Base-by-base conservation (phyloP, 2,888 invertebrate species). In the Yponomeuta malinellus region DNA sequence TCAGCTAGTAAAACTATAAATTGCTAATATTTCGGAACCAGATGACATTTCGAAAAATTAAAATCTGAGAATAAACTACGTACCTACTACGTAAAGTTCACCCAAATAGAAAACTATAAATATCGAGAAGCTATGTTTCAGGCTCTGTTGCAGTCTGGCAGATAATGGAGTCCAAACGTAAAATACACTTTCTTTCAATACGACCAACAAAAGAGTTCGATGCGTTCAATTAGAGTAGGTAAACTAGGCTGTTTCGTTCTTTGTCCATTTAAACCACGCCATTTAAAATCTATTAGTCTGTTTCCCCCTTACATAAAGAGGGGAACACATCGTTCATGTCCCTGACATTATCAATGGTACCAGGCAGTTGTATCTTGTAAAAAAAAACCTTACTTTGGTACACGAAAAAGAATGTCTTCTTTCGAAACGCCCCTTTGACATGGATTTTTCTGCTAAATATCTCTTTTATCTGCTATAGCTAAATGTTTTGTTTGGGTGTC, bases 271-370 rank as follows among this genome's bases (percentile, higher is more conserved):
- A 65, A 29, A 33, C 10, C 10, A 10, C 12, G 31, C 10, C 52
- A 59, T 65, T 29, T 33, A 65, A 65, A 33, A 31, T 65, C 12
- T 65, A 29, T 65, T 65, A 3, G 65, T 23, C 8, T 65, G 12
- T 65, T 31, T 31, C 65, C 65, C 65, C 23, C 31, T 12, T 65
- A 65, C 1, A 33, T 10, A 59, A 59, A 59, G 12, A 15, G 52
- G 52, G 15, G 1, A 15, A 15, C 33, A 72, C 70, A 71, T 72
- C 71, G 71, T 63, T 71, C 65, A 33, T 71, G 73, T 48, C 76
- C 76, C 72, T 76, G 76, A 74, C 75, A 75, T 76, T 75, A 74
- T 69, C 72, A 65, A 31, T 71, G 37, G 43, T 70, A 15, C 63
- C 68, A 70, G 43, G 10, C 33, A 65, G 65, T 31, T 33, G 33